Base-by-base conservation (phyloP, 2,888 invertebrate genomes). In the Xestia ashworthii region DNA sequence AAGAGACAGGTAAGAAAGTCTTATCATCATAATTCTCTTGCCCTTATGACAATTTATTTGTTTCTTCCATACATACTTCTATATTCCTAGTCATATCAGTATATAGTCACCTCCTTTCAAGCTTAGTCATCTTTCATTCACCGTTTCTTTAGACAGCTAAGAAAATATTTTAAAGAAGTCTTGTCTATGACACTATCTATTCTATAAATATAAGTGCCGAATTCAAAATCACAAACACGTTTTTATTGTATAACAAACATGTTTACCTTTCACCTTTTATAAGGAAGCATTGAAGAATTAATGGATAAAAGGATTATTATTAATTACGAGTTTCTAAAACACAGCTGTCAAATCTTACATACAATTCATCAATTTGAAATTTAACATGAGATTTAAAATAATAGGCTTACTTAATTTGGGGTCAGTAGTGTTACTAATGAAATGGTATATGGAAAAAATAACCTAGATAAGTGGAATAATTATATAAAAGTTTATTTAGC, bases 1-100 rank as follows among this genome's bases (percentile, higher is more conserved):
- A 1, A 97, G 98, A 89, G 98, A 98, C 95, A 97, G 98, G 97
- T 98, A 93, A 94, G 91, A 8, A 65, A 11, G 19, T 11, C 19
- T 32, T 32, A 19, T 19, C 19, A 32, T 32, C 9, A 38, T 60
- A 19, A 19, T 62, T 62, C 60, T 62, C 0, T 12, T 60, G 32
- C 19, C 3, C 32, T 19, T 19, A 38, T 19, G 38, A 4, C 19
- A 62, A 38, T 19, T 62, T 62, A 9, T 32, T 8, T 1, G 3
- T 32, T 62, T 62, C 12, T 38, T 38, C 32, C 19, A 38, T 38
- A 14, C 14, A 8, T 60, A 11, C 9, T 62, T 62, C 9, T 19
- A 9, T 19, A 38, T 62, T 62, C 4, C 11, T 19, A 38, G 19
- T 38, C 9, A 62, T 60, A 1, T 32, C 16, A 32, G 32, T n/a